Base-by-base conservation (phyloP, 1,140 invertebrate species). In the Propsilocerus akamusi region DNA sequence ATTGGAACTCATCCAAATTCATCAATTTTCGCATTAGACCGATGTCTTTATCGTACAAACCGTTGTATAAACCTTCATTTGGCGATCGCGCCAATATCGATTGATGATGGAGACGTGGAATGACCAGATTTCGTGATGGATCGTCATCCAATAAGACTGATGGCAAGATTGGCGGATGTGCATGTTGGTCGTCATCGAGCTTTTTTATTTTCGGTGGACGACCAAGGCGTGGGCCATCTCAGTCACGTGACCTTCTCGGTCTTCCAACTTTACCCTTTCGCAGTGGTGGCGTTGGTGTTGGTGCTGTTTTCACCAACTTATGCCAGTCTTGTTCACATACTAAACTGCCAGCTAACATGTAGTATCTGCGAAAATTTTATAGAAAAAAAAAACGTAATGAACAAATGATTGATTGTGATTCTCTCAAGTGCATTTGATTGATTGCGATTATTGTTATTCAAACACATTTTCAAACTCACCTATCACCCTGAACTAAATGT, bases 251-350 rank as follows among this genome's bases (percentile, higher is more conserved):
- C 57, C 61, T 55, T 60, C 61, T 57, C 51, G 61, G 61, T 55
- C 61, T 58, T 50, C 61, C 61, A 12, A 63, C 61, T 68, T 87
- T 87, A 65, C 83, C 83, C 70, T 87, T 87, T 63, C 84, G 76
- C 52, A 85, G 80, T 2, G 80, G 75, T 54, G 76, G 72, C 26
- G 77, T 74, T 37, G 72, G 68, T 25, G 72, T 69, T 51, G 71
- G 69, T 53, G 70, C 71, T 53, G 75, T 68, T 68, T 91, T 91
- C 61, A 89, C 73, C 59, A 90, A 74, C 69, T 92, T 92, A 62
- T 89, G 84, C 78, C 86, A 92, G 70, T 92, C 89, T 67, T 89
- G 82, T 68, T 93, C 89, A 73, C 88, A 92, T 24, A 92, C 78
- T 54, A 89, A 73, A 57, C 77, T 80, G 28, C 86, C 87, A 55